phyloP scores from a whole-genome alignment of 2,113 vertebrate species.

The Aldabrachelys gigantea region DNA sequence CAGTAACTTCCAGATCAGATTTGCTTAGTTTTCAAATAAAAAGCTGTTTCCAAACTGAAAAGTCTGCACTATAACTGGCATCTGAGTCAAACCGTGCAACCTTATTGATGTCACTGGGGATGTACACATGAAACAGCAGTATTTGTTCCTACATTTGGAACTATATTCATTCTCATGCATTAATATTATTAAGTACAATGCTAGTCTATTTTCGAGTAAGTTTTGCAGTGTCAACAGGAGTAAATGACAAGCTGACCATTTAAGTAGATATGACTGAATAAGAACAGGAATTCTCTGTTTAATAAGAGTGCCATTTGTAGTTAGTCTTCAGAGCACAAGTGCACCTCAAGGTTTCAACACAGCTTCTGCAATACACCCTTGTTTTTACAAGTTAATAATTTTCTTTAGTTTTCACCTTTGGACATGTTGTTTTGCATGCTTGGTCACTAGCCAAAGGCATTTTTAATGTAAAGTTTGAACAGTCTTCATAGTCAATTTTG shows the following conservation, averaged over 20 bases:
- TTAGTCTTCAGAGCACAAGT: rapidly evolving
- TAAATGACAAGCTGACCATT: not conserved
- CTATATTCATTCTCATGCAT: not conserved
- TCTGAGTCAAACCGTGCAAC: not conserved
- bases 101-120: not conserved
- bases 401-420: not conserved
- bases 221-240: not conserved
- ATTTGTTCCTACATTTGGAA: not conserved
- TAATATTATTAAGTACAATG: not conserved
- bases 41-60: no score
- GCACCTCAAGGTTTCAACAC: rapidly evolving
- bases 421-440: not conserved
- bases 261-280: not conserved
- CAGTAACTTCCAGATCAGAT: not conserved
- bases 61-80: not conserved
- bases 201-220: not conserved
- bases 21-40: not conserved
- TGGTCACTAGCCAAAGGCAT: not conserved
- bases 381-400: not conserved
- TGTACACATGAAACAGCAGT: not conserved
- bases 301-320: not conserved
- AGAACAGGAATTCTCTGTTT: not conserved
- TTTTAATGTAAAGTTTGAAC: not conserved
- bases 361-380: not conserved
- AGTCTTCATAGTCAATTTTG: not conserved